Conservation (phyloP, 2,888 invertebrate genomes). For the Myopa testacea region DNA sequence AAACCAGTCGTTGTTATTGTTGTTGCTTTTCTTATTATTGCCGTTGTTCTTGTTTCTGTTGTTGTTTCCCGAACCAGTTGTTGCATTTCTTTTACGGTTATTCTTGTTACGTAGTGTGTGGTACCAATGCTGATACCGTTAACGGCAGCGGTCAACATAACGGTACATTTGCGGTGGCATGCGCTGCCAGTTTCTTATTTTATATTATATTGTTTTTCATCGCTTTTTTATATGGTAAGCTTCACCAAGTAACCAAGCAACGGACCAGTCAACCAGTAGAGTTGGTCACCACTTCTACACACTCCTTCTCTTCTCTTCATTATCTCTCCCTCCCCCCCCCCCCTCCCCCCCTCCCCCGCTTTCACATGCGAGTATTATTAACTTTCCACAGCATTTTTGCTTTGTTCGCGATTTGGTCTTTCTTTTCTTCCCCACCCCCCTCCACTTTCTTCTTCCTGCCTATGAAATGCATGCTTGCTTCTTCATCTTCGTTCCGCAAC, state of each 20-base stretch:
- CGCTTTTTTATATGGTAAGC: too few relatives aligned
- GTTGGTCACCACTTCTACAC: not conserved
- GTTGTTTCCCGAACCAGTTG: constrained; percentile 3
- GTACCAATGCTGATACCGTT: constrained; percentile 37
- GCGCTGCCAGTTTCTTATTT: not conserved
- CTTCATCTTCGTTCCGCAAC: not conserved
- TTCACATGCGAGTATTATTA: not conserved
- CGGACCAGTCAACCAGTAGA: too few relatives aligned
- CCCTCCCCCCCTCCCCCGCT: not conserved
- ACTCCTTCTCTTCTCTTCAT: not conserved
- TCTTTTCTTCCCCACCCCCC: not conserved
- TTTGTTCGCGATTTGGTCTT: not conserved
- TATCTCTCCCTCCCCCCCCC: too few relatives aligned
- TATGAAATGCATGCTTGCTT: too few relatives aligned
- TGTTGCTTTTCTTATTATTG: not conserved
- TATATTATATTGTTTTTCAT: not conserved
- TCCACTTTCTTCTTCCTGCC: not conserved
- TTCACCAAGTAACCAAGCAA: too few relatives aligned
- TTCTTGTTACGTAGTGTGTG: not conserved
- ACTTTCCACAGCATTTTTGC: not conserved
- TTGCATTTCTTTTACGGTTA: constrained; percentile 5
- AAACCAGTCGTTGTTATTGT: not conserved
- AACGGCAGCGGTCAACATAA: constrained; percentile 48
- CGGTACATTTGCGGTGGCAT: constrained; percentile 37
- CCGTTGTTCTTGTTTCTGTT: not conserved